A percentile compares a stretch with the other conserved stretches of the same genome.
Evolutionary conservation across 2,113 vertebrate genomes (phyloP).

Genomic region (Sarotherodon lohbergeri): DNA sequence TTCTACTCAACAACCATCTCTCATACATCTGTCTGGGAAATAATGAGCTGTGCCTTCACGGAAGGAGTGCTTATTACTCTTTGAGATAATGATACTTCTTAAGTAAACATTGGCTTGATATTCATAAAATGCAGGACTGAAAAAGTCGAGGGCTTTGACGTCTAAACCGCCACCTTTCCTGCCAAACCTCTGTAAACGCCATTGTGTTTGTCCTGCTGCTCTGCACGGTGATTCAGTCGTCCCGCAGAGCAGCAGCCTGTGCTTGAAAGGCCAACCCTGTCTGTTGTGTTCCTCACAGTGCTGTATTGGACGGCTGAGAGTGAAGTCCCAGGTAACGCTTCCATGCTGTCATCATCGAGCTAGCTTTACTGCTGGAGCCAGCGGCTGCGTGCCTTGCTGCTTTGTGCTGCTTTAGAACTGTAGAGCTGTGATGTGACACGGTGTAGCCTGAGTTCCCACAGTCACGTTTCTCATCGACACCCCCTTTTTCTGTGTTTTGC

Average conservation of each 20-base stretch:
- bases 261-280: conserved; percentile 71
- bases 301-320: conserved; percentile 80
- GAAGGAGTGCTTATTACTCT: conserved; percentile 62
- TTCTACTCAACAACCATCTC: conserved; percentile 56
- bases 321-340: conserved; percentile 75
- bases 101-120: conserved; percentile 57
- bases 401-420: conserved; percentile 49
- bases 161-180: background rate
- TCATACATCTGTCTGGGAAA: conserved; percentile 63
- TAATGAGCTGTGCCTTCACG: conserved; percentile 61
- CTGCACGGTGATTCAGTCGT: conserved; percentile 45
- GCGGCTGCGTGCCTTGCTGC: conserved; percentile 48
- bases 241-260: conserved; percentile 47
- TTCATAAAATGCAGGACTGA: conserved; percentile 27
- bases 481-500: background rate
- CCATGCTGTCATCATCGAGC: conserved; percentile 34
- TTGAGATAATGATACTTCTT: conserved; percentile 59
- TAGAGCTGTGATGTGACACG: conserved; percentile 61
- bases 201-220: conserved; percentile 40
- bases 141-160: background rate
- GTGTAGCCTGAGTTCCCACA: conserved; percentile 28
- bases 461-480: conserved; percentile 27
- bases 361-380: conserved; percentile 40
- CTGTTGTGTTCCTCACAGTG: conserved; percentile 78
- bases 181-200: background rate